Conservation (phyloP, 2,113 vertebrate genomes). For the Chionomys nivalis region DNA sequence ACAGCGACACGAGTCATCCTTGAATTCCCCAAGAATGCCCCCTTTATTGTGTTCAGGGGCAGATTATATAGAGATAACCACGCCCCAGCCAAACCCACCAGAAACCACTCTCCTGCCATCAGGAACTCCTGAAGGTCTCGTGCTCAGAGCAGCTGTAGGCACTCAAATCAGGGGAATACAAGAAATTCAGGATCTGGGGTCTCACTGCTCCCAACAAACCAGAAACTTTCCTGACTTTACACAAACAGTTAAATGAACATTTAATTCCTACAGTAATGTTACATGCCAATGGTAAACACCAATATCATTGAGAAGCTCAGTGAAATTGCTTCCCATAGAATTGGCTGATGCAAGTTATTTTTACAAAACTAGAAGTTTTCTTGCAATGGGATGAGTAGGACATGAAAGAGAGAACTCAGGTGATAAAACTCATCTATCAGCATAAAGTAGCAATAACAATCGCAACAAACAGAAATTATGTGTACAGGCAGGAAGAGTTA, state of each 20-base stretch:
- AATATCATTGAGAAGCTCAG: neutral
- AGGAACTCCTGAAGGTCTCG: too few species aligned
- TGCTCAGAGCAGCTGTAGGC: too few species aligned
- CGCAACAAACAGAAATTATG: neutral
- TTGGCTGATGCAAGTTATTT: neutral
- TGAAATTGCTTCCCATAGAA: neutral
- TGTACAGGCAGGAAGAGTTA: fast-evolving
- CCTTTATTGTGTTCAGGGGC: too few species aligned
- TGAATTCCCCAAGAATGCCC: too few species aligned
- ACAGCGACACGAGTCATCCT: too few species aligned
- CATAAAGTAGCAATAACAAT: neutral
- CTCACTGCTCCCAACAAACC: too few species aligned
- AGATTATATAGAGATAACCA: too few species aligned
- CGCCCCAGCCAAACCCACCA: too few species aligned
- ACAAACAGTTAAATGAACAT: neutral
- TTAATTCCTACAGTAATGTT: neutral
- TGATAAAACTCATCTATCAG: neutral
- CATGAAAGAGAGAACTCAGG: neutral
- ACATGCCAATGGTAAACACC: fast-evolving
- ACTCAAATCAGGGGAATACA: too few species aligned
- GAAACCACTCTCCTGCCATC: too few species aligned
- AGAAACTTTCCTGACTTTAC: fast-evolving
- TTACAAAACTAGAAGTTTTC: neutral
- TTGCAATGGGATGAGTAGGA: neutral
- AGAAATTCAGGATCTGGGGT: too few species aligned